Evolutionary conservation across 2,113 vertebrate species (phyloP), one percentile per base, ranked within the genome.

Genomic region (Hydropotes inermis): DNA sequence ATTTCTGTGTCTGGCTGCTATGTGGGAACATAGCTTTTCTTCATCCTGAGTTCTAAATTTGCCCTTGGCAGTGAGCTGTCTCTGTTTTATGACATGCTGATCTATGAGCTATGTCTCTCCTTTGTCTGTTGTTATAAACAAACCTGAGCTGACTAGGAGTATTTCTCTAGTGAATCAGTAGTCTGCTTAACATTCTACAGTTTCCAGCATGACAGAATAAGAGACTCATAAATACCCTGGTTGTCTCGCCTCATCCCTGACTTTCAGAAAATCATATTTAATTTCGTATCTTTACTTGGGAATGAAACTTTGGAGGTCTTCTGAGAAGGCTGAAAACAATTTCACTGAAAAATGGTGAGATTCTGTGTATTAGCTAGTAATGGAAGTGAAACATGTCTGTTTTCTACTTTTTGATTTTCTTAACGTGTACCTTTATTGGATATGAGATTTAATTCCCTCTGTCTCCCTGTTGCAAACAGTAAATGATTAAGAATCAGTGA

Each of bases 81-180:
- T 98, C 55, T 64, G 79, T 86, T 96, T 97, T 94, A 89, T 97
- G 97, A 97, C 93, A 96, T 19, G 25, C 95, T 96, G 97, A 97
- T 97, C 96, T 98, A 86, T 92, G 96, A 97, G 96, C 96, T 82
- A 50, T 79, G 91, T 85, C 92, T 98, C 47, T 95, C 30, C 96
- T 97, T 97, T 97, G 98, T 96, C 91, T 96, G 89, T 95, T 96
- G 97, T 92, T 96, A 87, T 95, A 98, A 98, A 97, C 97, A 97
- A 96, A 96, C 93, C 95, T 96, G 95, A 92, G 87, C 78, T 97
- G 95, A 94, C 97, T 94, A 76, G 89, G 92, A 97, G 87, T 97
- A 94, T 97, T 98, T 97, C 98, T 98, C 96, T 83, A 88, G 97
- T 96, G 95, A 97, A 89, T 97, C 94, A 11, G 94, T 89, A 91